Conservation (phyloP, 2,888 invertebrate genomes). For the Standfussiana lucernea region DNA sequence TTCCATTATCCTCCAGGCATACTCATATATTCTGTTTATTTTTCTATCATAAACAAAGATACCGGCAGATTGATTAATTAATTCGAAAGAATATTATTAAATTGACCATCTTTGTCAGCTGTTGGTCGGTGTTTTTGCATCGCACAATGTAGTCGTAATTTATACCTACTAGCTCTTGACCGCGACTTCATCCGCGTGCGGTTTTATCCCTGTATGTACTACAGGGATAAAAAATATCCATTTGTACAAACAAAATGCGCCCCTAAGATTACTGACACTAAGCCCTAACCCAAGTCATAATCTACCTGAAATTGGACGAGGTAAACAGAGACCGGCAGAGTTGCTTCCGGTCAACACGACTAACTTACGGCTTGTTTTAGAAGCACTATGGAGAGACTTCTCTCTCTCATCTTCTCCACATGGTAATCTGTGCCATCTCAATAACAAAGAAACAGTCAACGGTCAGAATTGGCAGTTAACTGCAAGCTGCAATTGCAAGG, state of each 20-base stretch:
- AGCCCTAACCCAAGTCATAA: not conserved
- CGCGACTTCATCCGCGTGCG: not conserved
- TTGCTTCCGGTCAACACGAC: not conserved
- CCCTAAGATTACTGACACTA: no score
- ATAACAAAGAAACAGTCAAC: not conserved
- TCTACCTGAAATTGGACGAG: not conserved
- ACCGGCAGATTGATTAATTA: not conserved
- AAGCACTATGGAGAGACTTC: not conserved
- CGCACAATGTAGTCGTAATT: not conserved
- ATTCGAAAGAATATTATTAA: not conserved
- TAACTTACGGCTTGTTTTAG: not conserved
- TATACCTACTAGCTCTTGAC: not conserved
- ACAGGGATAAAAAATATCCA: not conserved
- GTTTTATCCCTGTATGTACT: no score
- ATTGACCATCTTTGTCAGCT: not conserved
- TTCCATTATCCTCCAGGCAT: not conserved
- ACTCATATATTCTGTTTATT: not conserved
- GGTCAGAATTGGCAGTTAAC: not conserved
- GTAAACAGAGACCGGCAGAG: not conserved
- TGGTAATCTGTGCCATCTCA: not conserved
- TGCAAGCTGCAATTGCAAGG: slow-evolving; percentile 35
- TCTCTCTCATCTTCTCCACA: not conserved
- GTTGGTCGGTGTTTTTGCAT: slow-evolving; percentile 11
- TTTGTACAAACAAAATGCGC: no score
- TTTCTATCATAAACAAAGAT: not conserved